phyloP scores from a whole-genome alignment of 1,140 invertebrate genomes.

The Onthophagus taurus region DNA sequence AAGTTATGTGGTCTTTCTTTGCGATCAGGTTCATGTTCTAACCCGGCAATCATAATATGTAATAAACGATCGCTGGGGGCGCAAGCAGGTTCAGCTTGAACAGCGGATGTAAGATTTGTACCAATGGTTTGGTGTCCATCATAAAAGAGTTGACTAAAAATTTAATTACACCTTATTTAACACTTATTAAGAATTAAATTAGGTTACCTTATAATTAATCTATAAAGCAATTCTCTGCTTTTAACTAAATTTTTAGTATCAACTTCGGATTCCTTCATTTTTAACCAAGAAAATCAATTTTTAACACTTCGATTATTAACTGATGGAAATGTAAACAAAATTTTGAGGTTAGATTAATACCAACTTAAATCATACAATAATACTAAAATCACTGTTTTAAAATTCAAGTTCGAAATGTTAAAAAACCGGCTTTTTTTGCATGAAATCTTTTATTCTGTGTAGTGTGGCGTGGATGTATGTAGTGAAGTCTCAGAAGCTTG shows the following conservation, averaged over 20 bases:
- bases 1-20: constrained; percentile 51
- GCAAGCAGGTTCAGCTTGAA: constrained; percentile 84
- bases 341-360: too few species aligned
- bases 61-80: constrained; percentile 87
- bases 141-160: constrained; percentile 78
- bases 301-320: too few species aligned
- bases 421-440: too few species aligned
- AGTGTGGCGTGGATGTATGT: too few species aligned
- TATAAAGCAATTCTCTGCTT: constrained; percentile 70
- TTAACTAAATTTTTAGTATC: constrained; percentile 69
- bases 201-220: constrained; percentile 77
- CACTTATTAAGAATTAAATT: background rate
- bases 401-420: too few species aligned
- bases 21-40: constrained; percentile 75
- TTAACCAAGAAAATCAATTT: background rate
- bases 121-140: constrained; percentile 91
- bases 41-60: constrained; percentile 75
- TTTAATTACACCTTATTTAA: constrained; percentile 2
- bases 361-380: too few species aligned
- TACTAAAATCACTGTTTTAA: too few species aligned
- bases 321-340: too few species aligned
- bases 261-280: constrained; percentile 37
- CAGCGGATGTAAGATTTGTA: constrained; percentile 64
- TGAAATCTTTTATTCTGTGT: too few species aligned
- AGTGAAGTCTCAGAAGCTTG: too few species aligned